Evolutionary conservation across 1,140 invertebrate species (phyloP), one percentile per base, ranked within the genome.

Genomic region (Magallana angulata): DNA sequence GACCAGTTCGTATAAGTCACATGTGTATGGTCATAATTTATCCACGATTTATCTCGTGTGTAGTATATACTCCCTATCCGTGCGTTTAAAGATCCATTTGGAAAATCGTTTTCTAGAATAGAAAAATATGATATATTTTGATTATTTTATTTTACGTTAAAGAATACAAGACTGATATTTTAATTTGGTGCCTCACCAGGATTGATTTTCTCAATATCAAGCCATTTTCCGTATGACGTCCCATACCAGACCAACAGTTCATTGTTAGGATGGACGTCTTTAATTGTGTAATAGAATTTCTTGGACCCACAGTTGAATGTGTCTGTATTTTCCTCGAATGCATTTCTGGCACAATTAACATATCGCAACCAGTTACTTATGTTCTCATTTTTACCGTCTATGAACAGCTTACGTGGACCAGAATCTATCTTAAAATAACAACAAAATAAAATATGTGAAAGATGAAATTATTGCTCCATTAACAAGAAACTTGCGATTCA

Each of bases 201-300:
- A 76, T 76, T 76, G 36, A 30, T 36, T 24, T 24, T 76, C 30
- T 76, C 36, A 11, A 76, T 76, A 76, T 30, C 68, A 12, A 76
- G 68, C 68, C 68, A 76, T 30, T 76, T 30, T 24, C 68, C 68
- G 24, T 76, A 76, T 14, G 68, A 18, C 24, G 18, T 30, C 2
- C 68, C 68, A 76, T 76, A 76, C 68, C 68, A 76, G 18, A 76
- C 68, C 68, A 76, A 76, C 24, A 76, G 30, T 76, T 76, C 68
- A 12, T 24, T 76, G 68, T 30, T 76, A 12, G 24, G 18, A 12
- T 76, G 12, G 11, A 76, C 24, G 4, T 76, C 68, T 76, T 76
- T 76, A 36, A 30, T 76, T 12, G 68, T 76, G 68, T 30, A 76
- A 48, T 76, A 76, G 36, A 76, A 76, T 76, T 76, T 76, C 68